Conservation (phyloP, 2,113 vertebrate genomes). For the Myiozetetes cayanensis region DNA sequence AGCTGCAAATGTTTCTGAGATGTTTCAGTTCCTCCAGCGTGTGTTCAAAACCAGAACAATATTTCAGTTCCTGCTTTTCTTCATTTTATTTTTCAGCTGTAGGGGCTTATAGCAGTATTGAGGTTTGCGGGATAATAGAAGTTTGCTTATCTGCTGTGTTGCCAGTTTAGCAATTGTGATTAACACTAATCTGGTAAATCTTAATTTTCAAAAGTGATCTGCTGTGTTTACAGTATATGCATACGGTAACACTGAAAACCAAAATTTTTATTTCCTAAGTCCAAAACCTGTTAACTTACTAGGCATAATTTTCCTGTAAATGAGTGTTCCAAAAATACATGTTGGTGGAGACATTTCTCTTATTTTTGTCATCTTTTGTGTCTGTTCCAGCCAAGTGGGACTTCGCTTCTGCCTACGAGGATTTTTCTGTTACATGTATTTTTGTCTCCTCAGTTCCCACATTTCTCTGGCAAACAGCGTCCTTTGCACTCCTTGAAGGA, state of each 20-base stretch:
- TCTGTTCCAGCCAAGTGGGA: neutral
- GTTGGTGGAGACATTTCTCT: neutral
- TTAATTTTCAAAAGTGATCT: neutral
- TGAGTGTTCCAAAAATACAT: neutral
- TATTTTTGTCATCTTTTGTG: neutral
- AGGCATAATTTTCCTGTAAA: neutral
- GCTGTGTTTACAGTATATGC: neutral
- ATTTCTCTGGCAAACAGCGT: neutral
- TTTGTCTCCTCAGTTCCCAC: neutral
- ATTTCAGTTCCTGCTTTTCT: neutral
- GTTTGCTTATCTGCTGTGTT: neutral
- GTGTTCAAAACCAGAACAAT: neutral
- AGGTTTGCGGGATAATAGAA: neutral
- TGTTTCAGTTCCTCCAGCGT: accelerated
- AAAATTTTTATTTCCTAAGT: neutral
- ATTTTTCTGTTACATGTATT: neutral
- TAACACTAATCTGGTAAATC: neutral
- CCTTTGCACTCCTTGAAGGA: neutral
- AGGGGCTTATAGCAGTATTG: neutral
- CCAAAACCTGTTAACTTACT: neutral
- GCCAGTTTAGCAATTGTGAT: neutral
- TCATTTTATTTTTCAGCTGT: neutral
- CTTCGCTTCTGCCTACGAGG: neutral
- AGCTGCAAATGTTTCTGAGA: neutral
- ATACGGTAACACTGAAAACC: neutral